Evolutionary conservation across 2,888 invertebrate species (phyloP), one percentile per base, ranked within the genome.

Genomic region (Neoaliturus tenellus): DNA sequence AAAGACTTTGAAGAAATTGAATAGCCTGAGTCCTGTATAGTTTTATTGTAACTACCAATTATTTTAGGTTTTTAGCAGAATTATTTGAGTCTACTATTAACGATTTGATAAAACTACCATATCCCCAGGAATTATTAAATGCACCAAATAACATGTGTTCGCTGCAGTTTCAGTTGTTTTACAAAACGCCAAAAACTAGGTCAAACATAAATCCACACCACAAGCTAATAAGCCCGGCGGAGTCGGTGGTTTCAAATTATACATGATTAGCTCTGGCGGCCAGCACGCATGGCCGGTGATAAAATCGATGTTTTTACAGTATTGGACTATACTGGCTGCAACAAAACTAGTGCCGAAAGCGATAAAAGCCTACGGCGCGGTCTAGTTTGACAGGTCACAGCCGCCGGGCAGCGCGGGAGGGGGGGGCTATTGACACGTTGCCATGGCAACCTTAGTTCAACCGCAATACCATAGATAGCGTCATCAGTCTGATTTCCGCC

Each of bases 371-470:
- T 62, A 62, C 62, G 62, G 62, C 62, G 71, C 39, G 75, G 44
- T n/a, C 73, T 75, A 75, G 75, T 75, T 75, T 75, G 75, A 75
- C 75, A 75, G 75, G 75, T 75, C 75, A 75, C 75, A 44, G 75
- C 75, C 69, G 39, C 33, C 69, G 23, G 75, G n/a, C n/a, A n/a
- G n/a, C n/a, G n/a, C 28, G 69, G 44, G 25, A 25, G 28, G 48
- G 48, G 75, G 28, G 81, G 44, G 20, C 81, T 75, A 83, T 75
- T 75, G 83, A 83, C 83, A 78, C 41, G 75, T 83, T 78, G 41
- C 83, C 83, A 83, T 83, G 75, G 78, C 55, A 62, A 83, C 83
- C 31, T 48, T 75, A 75, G 62, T 81, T 81, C 71, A 69, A 69
- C 81, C 67, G 71, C 69, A 69, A 81, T 35, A 62, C 71, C 69